These are phyloP conservation scores for Ibidorhyncha struthersii DNA, from an alignment of 2,113 vertebrate genomes.

Conservation along the genomic window DNA sequence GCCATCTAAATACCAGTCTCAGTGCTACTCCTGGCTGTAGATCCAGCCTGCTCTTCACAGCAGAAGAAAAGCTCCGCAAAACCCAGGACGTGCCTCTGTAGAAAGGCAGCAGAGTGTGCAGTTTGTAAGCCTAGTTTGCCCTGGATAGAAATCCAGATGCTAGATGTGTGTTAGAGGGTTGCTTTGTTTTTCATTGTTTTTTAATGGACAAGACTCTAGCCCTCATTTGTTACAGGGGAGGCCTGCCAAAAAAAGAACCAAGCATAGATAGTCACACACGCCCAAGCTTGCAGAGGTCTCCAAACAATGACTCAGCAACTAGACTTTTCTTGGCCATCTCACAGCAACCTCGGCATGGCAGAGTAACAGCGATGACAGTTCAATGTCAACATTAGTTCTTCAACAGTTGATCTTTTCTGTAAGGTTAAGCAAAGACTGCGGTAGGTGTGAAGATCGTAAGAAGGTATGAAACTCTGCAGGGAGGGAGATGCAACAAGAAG, in stretches of 20 bases:
- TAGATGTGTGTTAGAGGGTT: not conserved
- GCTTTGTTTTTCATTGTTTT: not conserved
- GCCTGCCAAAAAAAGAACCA: not conserved
- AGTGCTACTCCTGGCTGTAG: not conserved
- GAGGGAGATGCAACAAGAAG: not conserved
- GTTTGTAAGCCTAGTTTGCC: not conserved
- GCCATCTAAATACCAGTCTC: not conserved
- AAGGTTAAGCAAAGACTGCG: not conserved
- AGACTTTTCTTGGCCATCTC: not conserved
- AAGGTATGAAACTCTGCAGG: not conserved
- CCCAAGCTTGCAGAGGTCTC: not conserved
- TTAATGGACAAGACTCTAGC: not conserved
- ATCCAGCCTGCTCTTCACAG: not conserved
- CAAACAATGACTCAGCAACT: not conserved
- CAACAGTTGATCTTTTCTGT: not conserved
- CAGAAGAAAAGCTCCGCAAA: not conserved
- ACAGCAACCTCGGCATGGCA: not conserved
- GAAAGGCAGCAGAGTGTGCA: accelerated
- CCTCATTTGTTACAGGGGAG: not conserved
- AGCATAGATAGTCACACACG: not conserved
- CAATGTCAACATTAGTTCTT: not conserved
- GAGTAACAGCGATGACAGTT: not conserved
- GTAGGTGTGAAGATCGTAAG: not conserved
- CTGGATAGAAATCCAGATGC: not conserved
- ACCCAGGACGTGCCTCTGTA: not conserved